Evolutionary conservation across 1,140 invertebrate species (phyloP).

Genomic region (Drosophila tristis): DNA sequence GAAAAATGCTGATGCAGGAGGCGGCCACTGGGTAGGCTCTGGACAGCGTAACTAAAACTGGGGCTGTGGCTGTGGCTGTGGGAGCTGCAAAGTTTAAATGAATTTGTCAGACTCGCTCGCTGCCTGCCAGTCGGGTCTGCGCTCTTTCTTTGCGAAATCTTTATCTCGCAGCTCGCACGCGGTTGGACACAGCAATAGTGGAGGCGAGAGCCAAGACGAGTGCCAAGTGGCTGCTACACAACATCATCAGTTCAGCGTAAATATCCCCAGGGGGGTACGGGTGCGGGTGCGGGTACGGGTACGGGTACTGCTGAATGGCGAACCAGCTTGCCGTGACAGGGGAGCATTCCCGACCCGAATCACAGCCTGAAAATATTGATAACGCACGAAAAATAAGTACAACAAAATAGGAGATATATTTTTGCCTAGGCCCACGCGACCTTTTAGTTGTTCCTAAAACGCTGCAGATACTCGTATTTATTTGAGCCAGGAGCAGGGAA

Average conservation of each 20-base stretch:
- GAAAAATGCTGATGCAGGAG: constrained; percentile 54
- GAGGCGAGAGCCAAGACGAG: neutral
- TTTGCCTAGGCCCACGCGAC: no score
- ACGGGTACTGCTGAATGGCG: no score
- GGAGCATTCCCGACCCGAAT: no score
- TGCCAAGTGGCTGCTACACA: constrained; percentile 1
- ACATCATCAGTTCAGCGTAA: constrained; percentile 17
- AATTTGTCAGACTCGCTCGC: constrained; percentile 53
- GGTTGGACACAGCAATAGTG: constrained; percentile 20
- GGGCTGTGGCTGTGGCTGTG: no score
- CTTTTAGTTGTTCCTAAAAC: no score
- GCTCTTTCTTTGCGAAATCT: constrained; percentile 11
- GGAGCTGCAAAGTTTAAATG: constrained; percentile 57
- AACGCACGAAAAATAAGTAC: no score
- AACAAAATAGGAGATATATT: no score
- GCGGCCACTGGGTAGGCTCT: neutral
- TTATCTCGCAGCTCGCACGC: constrained; percentile 29
- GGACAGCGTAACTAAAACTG: neutral
- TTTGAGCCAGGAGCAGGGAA: constrained; percentile 30
- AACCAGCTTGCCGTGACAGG: no score
- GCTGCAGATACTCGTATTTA: neutral
- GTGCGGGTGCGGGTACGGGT: no score
- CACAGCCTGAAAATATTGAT: no score
- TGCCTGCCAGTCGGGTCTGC: constrained; percentile 1
- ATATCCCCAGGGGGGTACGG: constrained; percentile 1